These are phyloP conservation scores for Esox masquinongy DNA, from an alignment of 2,797 vertebrate species.

Conservation along the genomic window DNA sequence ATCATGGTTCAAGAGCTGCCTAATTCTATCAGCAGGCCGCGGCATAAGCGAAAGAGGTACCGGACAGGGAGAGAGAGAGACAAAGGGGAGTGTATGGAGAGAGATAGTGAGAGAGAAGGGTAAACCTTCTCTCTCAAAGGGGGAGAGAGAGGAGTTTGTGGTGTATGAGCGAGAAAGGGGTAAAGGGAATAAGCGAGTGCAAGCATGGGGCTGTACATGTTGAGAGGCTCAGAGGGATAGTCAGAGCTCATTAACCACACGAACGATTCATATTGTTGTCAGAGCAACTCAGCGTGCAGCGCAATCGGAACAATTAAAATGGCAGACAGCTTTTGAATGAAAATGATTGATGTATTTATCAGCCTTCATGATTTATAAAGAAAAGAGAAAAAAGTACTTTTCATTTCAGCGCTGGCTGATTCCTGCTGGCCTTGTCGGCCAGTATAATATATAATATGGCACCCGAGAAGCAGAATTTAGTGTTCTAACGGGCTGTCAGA, in stretches of 20 bases:
- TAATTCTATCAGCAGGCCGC: conserved; percentile 72
- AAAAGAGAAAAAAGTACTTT: conserved; percentile 48
- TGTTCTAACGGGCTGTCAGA: conserved; percentile 22
- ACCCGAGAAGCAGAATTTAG: not conserved
- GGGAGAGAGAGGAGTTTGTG: not conserved
- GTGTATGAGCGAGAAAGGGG: conserved; percentile 21
- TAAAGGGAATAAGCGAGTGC: conserved; percentile 35
- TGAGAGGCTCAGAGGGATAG: conserved; percentile 62
- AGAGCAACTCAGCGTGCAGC: conserved; percentile 50
- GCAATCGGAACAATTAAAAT: conserved; percentile 55
- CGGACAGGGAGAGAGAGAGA: conserved; percentile 24
- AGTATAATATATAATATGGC: conserved; percentile 27
- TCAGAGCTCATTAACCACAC: conserved; percentile 66
- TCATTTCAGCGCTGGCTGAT: conserved; percentile 36
- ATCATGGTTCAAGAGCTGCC: conserved; percentile 71
- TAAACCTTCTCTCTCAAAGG: no score
- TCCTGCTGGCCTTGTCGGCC: conserved; percentile 37
- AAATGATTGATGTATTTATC: conserved; percentile 68
- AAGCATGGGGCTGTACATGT: conserved; percentile 41
- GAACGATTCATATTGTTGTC: conserved; percentile 65
- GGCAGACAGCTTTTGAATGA: conserved; percentile 53
- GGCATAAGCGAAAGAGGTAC: conserved; percentile 21
- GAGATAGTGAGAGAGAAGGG: conserved; percentile 18
- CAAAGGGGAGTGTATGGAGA: not conserved
- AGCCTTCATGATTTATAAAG: conserved; percentile 53